A percentile compares a stretch with the other conserved stretches of the same genome.
phyloP scores from a whole-genome alignment of 2,113 vertebrate species.

The Pygoscelis adeliae region DNA sequence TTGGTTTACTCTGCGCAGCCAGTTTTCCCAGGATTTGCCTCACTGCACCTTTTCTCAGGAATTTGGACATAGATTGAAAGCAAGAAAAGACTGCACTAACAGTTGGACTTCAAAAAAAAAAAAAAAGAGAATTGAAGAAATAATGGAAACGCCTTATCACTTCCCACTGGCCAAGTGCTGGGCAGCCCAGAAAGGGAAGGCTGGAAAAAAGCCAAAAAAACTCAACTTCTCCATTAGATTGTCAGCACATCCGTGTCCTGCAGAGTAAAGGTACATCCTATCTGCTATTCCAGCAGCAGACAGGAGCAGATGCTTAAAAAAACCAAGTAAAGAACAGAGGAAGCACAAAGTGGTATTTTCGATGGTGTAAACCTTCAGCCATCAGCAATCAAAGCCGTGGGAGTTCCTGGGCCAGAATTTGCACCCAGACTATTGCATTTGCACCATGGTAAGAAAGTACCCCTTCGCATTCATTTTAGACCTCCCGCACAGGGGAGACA shows the following conservation, averaged over 20 bases:
- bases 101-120: neutral
- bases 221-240: too few relatives aligned
- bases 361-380: neutral
- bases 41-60: neutral
- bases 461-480: neutral
- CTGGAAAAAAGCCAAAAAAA: too few relatives aligned
- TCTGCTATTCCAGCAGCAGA: neutral
- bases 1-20: fast-evolving
- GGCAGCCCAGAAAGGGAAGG: neutral
- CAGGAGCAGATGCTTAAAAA: neutral
- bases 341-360: neutral
- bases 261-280: fast-evolving
- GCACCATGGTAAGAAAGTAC: fast-evolving
- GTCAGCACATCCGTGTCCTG: fast-evolving
- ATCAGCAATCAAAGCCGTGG: fast-evolving
- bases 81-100: neutral
- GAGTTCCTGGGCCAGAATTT: neutral
- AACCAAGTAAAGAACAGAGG: fast-evolving
- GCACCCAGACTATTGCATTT: too few relatives aligned
- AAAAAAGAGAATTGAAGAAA: neutral
- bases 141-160: fast-evolving
- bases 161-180: neutral
- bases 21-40: neutral
- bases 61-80: neutral
- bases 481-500: neutral